A percentile compares a stretch with the other conserved stretches of the same genome.
Conservation (phyloP, 2,888 invertebrate species). For the Scaptomyza parva region DNA sequence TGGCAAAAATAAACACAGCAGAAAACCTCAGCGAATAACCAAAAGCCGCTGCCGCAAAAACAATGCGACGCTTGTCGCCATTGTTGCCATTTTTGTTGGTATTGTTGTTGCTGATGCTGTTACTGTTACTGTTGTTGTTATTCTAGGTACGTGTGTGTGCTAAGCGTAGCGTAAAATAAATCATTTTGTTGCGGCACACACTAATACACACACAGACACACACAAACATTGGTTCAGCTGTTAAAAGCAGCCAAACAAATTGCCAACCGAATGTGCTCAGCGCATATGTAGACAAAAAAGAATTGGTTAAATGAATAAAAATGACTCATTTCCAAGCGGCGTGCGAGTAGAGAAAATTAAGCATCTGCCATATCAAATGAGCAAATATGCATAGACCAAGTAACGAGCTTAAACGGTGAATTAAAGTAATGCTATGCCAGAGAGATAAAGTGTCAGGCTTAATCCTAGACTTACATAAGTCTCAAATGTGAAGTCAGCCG, state of each 20-base stretch:
- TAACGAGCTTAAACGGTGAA: conserved; percentile 30
- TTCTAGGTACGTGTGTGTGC: conserved; percentile 59
- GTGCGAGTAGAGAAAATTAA: conserved; percentile 55
- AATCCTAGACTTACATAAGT: conserved; percentile 34
- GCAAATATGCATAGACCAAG: conserved; percentile 30
- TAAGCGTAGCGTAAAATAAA: conserved; percentile 75
- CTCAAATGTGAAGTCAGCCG: conserved; percentile 28
- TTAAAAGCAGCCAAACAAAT: conserved; percentile 67
- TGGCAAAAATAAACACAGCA: conserved; percentile 70
- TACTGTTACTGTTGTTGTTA: conserved; percentile 34
- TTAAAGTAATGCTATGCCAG: conserved; percentile 13
- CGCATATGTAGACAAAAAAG: conserved; percentile 6
- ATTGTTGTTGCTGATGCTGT: too few species aligned
- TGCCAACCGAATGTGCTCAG: conserved; percentile 48
- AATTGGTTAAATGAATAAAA: conserved; percentile 77
- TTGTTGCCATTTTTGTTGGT: conserved; percentile 8
- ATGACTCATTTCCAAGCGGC: conserved; percentile 61
- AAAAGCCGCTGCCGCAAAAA: conserved; percentile 63
- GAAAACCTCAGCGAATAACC: conserved; percentile 57
- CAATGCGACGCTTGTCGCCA: conserved; percentile 70
- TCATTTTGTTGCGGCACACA: conserved; percentile 68
- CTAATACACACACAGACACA: conserved; percentile 23
- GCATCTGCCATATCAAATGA: conserved; percentile 55
- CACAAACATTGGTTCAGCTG: conserved; percentile 41
- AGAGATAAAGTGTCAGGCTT: conserved; percentile 31